Conservation (phyloP, 2,113 vertebrate species). For the Baryphthengus martii region DNA sequence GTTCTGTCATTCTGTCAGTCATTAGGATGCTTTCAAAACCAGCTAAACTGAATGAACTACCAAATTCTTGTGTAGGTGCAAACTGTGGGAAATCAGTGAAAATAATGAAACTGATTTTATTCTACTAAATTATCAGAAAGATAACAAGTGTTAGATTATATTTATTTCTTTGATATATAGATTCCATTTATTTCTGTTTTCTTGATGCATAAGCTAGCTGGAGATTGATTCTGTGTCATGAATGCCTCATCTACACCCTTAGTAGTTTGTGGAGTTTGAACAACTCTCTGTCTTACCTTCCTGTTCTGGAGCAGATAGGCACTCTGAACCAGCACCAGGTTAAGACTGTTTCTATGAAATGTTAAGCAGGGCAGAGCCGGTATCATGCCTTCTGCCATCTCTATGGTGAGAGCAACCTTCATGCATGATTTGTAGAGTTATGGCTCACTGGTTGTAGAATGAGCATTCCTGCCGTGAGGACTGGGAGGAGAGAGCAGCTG, state of each 20-base stretch:
- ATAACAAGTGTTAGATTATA: background rate
- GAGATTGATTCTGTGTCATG: background rate
- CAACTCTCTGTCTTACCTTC: too few relatives aligned
- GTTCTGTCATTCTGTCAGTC: slow-evolving; percentile 40
- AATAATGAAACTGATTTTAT: background rate
- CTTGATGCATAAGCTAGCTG: background rate
- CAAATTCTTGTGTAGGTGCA: background rate
- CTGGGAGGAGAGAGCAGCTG: too few relatives aligned
- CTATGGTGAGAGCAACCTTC: too few relatives aligned
- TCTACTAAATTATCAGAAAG: background rate
- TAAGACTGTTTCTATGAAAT: too few relatives aligned
- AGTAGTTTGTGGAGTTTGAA: too few relatives aligned
- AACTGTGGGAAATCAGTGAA: background rate
- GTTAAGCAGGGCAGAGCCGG: too few relatives aligned
- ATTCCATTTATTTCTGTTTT: background rate
- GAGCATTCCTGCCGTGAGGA: too few relatives aligned
- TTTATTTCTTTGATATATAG: background rate
- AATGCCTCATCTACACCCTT: background rate
- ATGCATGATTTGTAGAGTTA: too few relatives aligned
- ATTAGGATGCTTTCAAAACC: slow-evolving; percentile 4
- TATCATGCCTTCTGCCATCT: too few relatives aligned
- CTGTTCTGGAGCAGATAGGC: too few relatives aligned
- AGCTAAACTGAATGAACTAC: background rate
- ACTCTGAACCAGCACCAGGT: too few relatives aligned
- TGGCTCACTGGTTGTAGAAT: too few relatives aligned